Base-by-base conservation (phyloP, 2,888 invertebrate genomes). In the Tinea trinotella region DNA sequence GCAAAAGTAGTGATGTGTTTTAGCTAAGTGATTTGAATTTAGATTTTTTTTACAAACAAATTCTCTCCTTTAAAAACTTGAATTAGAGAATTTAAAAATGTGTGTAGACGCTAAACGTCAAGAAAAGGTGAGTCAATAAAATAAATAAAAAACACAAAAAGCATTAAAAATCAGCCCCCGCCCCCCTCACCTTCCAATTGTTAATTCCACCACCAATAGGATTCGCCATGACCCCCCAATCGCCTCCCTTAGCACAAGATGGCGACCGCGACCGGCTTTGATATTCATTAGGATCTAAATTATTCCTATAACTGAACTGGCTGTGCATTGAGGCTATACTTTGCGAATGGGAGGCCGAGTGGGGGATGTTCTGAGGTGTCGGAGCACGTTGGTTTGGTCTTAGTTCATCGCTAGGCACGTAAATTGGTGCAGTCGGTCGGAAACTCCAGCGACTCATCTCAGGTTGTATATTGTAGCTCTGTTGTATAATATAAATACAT, bases 181-280 rank as follows among this genome's bases (percentile, higher is more conserved):
- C 79, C 72, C 80, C 84, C 84, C 86, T 86, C 86, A 87, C 87
- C 87, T 87, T 87, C 87, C 87, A 87, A 57, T 79, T 74, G 65
- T 70, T 76, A 40, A 34, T 58, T 59, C 64, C 63, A 12, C 53
- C 58, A 62, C 77, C 71, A 58, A 71, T 71, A 55, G 76, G 71
- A 61, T 80, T 83, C 65, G 80, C 76, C 71, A 82, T 74, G 58
- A 81, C 68, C 62, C 82, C 78, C 87, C 87, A 87, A 62, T 84
- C 86, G 72, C 83, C 82, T n/a, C n/a, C n/a, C n/a, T 85, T 85
- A 56, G 83, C 86, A 70, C 84, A 87, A 77, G 86, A 86, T 77
- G 87, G 87, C 76, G 86, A 85, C 61, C 86, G 80, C 60, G 87
- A 85, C 57, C 86, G 71, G 61, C 55, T 46, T 70, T 84, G 86